A percentile compares a stretch with the other conserved stretches of the same genome.
Evolutionary conservation across 2,113 vertebrate species (phyloP).

Genomic region (Martes martes): DNA sequence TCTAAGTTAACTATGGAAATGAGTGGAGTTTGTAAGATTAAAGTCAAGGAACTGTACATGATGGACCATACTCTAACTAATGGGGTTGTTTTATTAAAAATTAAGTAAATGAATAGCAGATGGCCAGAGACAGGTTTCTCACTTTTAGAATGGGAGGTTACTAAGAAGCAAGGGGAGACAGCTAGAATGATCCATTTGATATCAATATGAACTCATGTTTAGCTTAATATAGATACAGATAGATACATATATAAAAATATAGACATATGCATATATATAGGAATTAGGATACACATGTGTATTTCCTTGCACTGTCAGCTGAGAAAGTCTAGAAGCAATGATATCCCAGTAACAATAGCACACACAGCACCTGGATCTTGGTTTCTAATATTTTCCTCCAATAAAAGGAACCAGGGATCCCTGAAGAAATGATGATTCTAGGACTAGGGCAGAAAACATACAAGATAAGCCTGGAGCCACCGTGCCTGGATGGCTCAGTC

Average conservation of each 20-base stretch:
- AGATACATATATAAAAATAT: neutral
- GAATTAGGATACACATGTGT: neutral
- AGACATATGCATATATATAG: neutral
- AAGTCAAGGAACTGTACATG: neutral
- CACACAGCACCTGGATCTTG: neutral
- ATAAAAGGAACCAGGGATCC: neutral
- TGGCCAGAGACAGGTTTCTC: neutral
- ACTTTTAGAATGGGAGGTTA: neutral
- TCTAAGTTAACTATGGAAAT: neutral
- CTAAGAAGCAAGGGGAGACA: neutral
- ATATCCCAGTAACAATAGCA: neutral
- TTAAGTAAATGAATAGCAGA: neutral
- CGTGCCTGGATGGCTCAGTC: too few species aligned
- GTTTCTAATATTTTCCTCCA: neutral
- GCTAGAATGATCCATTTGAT: neutral
- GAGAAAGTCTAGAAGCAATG: neutral
- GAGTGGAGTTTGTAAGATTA: neutral
- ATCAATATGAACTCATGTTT: neutral
- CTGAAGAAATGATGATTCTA: neutral
- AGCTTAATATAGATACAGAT: neutral
- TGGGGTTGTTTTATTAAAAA: neutral
- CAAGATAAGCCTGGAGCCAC: neutral
- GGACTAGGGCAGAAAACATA: neutral
- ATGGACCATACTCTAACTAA: neutral
- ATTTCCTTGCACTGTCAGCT: neutral